Evolutionary conservation across 2,797 vertebrate species (phyloP), one percentile per base, ranked within the genome.

Genomic region (Premnoplex brunnescens): DNA sequence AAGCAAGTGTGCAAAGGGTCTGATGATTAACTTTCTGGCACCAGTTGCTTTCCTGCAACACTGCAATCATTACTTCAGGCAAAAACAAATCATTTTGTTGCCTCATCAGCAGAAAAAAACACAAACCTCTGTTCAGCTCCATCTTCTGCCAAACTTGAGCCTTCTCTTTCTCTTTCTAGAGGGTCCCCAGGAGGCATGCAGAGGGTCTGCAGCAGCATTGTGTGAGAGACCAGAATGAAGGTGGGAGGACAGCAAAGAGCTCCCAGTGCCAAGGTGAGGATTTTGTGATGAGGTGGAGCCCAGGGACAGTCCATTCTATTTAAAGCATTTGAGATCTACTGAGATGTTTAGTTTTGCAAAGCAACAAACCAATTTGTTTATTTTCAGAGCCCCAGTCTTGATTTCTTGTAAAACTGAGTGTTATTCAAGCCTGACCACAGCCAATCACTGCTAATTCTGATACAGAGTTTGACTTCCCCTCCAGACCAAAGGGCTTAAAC

Each of bases 21-120:
- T 95, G 89, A 79, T 90, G 85, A 95, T 86, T 90, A 95, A 87
- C 52, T 91, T 91, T 46, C 88, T 94, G 96, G 93, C 88, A 95
- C 51, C 34, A 48, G 64, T 66, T 91, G 37, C 71, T 90, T 82
- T 69, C 55, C 74, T 96, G 85, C 0, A 10, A 93, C 89, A 91
- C 49, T 3, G 18, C 85, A 94, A 82, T 95, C 39, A 39, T 93
- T 91, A 87, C 89, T 94, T 79, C 80, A 91, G 94, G 94, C 88
- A 94, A 94, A 94, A 96, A 1, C 79, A 95, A 93, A 95, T 93
- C 1, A 16, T 86, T 95, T 75, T 51, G 67, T 95, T 97, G 89
- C 94, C 96, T 95, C 94, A 91, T 93, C 76, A n/a, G 69, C 82
- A 84, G 55, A 84, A 95, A 74, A 56, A 84, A 66, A 55, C 5